Base-by-base conservation (phyloP, 2,888 invertebrate species). In the Netelia inedita region DNA sequence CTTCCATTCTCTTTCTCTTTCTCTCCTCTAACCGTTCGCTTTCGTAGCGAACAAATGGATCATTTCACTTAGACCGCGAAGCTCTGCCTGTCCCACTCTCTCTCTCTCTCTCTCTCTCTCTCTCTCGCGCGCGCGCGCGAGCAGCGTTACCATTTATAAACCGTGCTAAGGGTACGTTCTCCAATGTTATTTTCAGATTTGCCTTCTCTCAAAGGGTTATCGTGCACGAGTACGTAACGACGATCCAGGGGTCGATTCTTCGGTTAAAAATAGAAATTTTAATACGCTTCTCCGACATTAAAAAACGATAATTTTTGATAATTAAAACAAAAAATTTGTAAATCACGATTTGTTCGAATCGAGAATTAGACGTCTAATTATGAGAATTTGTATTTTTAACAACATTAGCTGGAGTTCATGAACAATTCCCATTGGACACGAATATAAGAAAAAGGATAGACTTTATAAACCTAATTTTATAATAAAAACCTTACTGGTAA, bases 61-160 rank as follows among this genome's bases (percentile, higher is more conserved):
- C 83, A 85, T 79, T 83, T 80, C 83, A 86, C 87, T 83, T 80
- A 72, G 50, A 84, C 79, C 57, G 50, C 28, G 78, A 82, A 59
- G 66, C 69, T 57, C 71, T 72, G 68, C 16, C 65, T 41, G n/a
- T 73, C 43, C 43, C 72, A 16, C 65, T 68, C 16, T 28, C 68
- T 76, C n/a, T n/a, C n/a, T n/a, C n/a, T n/a, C n/a, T n/a, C n/a
- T n/a, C n/a, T n/a, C n/a, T n/a, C n/a, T n/a, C n/a, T n/a, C n/a
- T n/a, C n/a, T n/a, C n/a, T n/a, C n/a, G n/a, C n/a, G n/a, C n/a
- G n/a, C n/a, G n/a, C 23, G 55, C 41, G 23, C 65, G 14, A 21
- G 55, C 65, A 21, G 55, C 65, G 46, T 69, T 53, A 50, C 11
- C 78, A 69, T 43, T 69, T 78, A 23, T 59, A 23, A 21, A 63